Base-by-base conservation (phyloP, 2,888 invertebrate genomes). In the Biston betularia region DNA sequence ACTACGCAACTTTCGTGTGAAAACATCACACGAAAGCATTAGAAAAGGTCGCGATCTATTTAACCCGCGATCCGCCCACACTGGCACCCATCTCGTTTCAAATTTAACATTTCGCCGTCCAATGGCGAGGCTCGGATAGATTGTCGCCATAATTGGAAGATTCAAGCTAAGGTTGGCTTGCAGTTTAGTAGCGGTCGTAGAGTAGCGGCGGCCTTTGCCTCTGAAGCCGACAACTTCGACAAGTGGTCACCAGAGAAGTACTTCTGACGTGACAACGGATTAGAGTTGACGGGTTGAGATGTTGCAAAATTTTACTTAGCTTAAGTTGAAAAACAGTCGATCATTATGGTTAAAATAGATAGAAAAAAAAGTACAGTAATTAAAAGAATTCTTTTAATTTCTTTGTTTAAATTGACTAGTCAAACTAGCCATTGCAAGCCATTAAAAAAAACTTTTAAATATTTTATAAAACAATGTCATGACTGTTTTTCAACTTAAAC, bases 131-230 rank as follows among this genome's bases (percentile, higher is more conserved):
- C 73, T 53, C 55, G 65, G 75, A 79, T 80, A 83, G 82, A 83
- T 86, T 85, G 86, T 84, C 70, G 69, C 59, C 68, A 79, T 86
- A 84, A 87, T 86, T 86, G 85, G 78, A 78, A 85, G 84, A 87
- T 85, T 86, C 84, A 77, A 78, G 75, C 76, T 80, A 12, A 62
- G 56, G 57, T 53, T 62, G 24, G 52, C 65, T 61, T 62, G 70
- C 55, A 54, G 61, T 63, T 74, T 63, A 63, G 52, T 54, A 68
- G 63, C 69, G 65, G 61, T 65, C 46, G 50, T 50, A 45, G 72
- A 63, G 63, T 60, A 70, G 66, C 60, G 59, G 65, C 63, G 66
- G 66, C 75, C 67, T 69, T 67, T 71, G 72, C 66, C 59, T 57
- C 44, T 45, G 44, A 50, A 6, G 55, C 55, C 59, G 55, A 62